Base-by-base conservation (phyloP, 1,140 invertebrate genomes). In the Hycleus cichorii region DNA sequence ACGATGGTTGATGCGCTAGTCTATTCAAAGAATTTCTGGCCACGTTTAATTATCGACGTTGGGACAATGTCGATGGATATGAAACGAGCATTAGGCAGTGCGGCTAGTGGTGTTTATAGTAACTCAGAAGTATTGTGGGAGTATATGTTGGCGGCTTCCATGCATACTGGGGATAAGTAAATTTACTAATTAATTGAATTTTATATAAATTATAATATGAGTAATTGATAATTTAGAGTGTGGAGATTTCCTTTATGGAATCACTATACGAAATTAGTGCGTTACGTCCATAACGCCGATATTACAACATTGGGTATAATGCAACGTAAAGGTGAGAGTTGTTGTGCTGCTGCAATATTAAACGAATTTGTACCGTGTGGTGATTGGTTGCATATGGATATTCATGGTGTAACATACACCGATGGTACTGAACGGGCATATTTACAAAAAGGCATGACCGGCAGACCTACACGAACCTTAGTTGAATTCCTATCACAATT, bases 321-420 rank as follows among this genome's bases (percentile, higher is more conserved):
- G 54, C 51, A 7, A 48, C 45, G 39, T 59, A 66, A 72, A 25
- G 77, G 77, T 49, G 83, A 82, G 45, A 75, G 82, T 11, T 87
- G 84, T 67, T 80, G 81, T 47, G 86, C 85, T 26, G 87, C 87
- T 10, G 84, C 86, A 2, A 89, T 89, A 70, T 71, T 89, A 1
- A 78, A 74, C 68, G 85, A 88, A 75, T 87, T 88, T 77, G 78
- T 87, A 32, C 80, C 77, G 0, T 78, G 77, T 64, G 71, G 74
- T 38, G 75, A 78, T 62, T 88, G 86, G 85, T 60, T 87, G 57
- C 86, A 89, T 74, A 65, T 88, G 45, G 86, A 88, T 71, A 87
- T 85, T 26, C 82, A 83, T 62, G 85, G 85, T 0, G 83, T 86
- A 73, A 82, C 78, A 73, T 49, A 74, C 18, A 71, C 74, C 1